A percentile compares a stretch with the other conserved stretches of the same genome.
phyloP scores from a whole-genome alignment of 1,140 invertebrate genomes.

The Euglossa dilemma region DNA sequence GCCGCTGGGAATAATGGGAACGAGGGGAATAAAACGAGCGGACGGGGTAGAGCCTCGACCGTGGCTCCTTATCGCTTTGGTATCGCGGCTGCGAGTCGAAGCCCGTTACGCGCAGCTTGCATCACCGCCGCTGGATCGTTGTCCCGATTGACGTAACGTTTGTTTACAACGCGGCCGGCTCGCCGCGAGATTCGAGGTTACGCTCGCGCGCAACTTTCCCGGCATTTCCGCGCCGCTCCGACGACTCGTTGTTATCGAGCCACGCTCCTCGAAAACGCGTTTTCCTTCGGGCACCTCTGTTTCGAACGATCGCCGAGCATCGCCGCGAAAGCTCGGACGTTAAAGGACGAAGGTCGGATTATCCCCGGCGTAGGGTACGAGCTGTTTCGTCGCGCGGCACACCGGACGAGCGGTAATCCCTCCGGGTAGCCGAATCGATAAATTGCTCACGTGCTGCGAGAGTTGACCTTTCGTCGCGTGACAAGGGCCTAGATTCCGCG shows the following conservation, averaged over 20 bases:
- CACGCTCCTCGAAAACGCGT: too few relatives aligned
- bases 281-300: too few relatives aligned
- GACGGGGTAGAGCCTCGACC: conserved; percentile 4
- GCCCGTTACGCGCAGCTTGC: conserved; percentile 39
- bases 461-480: conserved; percentile 55
- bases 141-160: conserved; percentile 50
- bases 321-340: background rate
- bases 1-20: background rate
- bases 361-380: background rate
- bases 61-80: conserved; percentile 35
- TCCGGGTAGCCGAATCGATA: conserved; percentile 16
- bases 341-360: conserved; percentile 19
- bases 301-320: too few relatives aligned
- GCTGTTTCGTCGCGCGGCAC: background rate
- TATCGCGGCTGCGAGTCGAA: conserved; percentile 40
- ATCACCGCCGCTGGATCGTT: conserved; percentile 42
- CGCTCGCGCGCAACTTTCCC: background rate
- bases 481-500: conserved; percentile 30
- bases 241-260: too few relatives aligned
- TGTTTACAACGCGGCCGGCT: conserved; percentile 40
- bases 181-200: conserved; percentile 20
- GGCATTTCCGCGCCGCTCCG: too few relatives aligned
- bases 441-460: conserved; percentile 38
- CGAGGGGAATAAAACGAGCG: conserved; percentile 45
- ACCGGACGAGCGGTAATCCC: background rate